These are phyloP conservation scores for Leptobrachium ailaonicum DNA, from an alignment of 2,113 vertebrate genomes.

Conservation along the genomic window DNA sequence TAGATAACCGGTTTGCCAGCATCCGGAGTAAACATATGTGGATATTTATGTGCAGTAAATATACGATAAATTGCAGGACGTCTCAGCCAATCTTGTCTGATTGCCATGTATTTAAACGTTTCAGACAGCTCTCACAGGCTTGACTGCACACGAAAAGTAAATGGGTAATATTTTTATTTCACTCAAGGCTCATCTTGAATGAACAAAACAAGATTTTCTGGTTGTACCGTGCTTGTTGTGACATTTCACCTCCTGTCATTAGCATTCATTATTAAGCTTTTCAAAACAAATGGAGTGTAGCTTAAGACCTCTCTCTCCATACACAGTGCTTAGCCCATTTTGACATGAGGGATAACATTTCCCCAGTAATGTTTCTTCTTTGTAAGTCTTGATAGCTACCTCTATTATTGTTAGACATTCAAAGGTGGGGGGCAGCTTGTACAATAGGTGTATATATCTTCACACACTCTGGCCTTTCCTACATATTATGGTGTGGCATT, in stretches of 20 bases:
- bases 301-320: neutral
- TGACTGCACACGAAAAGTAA: slow-evolving; percentile 61
- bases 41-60: too few relatives aligned
- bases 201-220: slow-evolving; percentile 59
- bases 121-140: slow-evolving; percentile 51
- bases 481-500: too few relatives aligned
- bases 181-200: slow-evolving; percentile 59
- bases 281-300: slow-evolving; percentile 45
- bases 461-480: too few relatives aligned
- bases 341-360: slow-evolving; percentile 35
- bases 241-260: slow-evolving; percentile 46
- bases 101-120: slow-evolving; percentile 56
- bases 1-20: too few relatives aligned
- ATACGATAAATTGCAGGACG: too few relatives aligned
- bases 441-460: too few relatives aligned
- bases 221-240: slow-evolving; percentile 50
- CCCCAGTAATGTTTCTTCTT: too few relatives aligned
- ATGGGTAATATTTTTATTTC: slow-evolving; percentile 61
- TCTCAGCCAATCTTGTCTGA: slow-evolving; percentile 37
- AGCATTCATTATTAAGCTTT: slow-evolving; percentile 47
- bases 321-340: slow-evolving; percentile 24
- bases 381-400: too few relatives aligned
- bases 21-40: too few relatives aligned
- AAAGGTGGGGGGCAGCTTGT: too few relatives aligned
- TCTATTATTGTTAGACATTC: too few relatives aligned